Conservation (phyloP, 2,888 invertebrate genomes). For the Ametastegia equiseti region DNA sequence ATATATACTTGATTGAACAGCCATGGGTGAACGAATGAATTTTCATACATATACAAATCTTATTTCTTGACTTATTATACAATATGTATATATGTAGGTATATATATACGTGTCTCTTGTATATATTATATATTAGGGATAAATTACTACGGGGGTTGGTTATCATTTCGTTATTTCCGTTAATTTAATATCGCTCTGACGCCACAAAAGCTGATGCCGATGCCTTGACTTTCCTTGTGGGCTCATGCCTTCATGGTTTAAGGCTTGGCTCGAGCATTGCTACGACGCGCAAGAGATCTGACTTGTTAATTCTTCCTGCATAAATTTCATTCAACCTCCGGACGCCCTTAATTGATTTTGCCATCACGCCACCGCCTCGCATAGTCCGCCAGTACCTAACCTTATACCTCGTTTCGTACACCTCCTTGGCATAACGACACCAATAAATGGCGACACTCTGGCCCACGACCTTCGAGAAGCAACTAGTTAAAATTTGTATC, state of each 20-base stretch:
- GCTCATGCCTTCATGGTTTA: too few species aligned
- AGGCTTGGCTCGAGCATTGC: too few species aligned
- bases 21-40: slow-evolving; percentile 37
- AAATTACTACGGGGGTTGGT: slow-evolving; percentile 56
- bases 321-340: slow-evolving; percentile 68
- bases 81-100: not conserved
- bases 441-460: not conserved
- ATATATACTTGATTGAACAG: slow-evolving; percentile 48
- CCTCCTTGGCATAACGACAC: not conserved
- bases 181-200: slow-evolving; percentile 68
- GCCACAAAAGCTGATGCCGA: slow-evolving; percentile 40
- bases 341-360: slow-evolving; percentile 68
- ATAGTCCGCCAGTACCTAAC: too few species aligned
- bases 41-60: not conserved
- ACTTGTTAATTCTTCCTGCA: slow-evolving; percentile 74
- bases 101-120: not conserved
- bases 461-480: not conserved
- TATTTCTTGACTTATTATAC: not conserved
- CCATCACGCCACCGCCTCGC: slow-evolving; percentile 16
- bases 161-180: slow-evolving; percentile 73
- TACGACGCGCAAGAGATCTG: slow-evolving; percentile 64
- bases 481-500: too few species aligned
- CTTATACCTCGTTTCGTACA: not conserved
- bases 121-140: not conserved
- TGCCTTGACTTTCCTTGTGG: slow-evolving; percentile 38